A percentile compares a stretch with the other conserved stretches of the same genome.
Conservation (phyloP, 2,113 vertebrate genomes). For the Phyllostomus discolor region DNA sequence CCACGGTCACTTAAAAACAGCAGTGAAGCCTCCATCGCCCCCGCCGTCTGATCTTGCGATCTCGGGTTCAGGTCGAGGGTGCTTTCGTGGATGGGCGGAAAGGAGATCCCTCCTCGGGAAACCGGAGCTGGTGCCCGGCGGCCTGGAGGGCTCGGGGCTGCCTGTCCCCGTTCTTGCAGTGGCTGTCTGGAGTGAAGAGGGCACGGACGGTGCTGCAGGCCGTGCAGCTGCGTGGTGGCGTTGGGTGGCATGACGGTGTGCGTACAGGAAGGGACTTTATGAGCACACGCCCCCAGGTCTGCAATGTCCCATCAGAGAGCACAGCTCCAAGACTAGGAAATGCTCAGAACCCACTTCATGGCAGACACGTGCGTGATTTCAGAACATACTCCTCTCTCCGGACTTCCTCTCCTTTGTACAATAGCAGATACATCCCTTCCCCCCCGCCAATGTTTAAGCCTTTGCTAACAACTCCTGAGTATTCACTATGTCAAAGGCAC, state of each 20-base stretch:
- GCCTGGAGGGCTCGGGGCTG: neutral
- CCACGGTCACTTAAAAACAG: neutral
- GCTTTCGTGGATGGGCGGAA: neutral
- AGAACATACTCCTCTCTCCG: neutral
- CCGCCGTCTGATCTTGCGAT: neutral
- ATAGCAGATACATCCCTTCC: neutral
- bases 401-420: neutral
- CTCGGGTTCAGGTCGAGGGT: slow-evolving; percentile 38
- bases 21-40: neutral
- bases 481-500: neutral
- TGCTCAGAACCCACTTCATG: neutral
- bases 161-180: accelerated
- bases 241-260: accelerated
- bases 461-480: neutral
- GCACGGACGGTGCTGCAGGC: neutral
- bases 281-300: accelerated
- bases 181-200: neutral
- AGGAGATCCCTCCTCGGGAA: slow-evolving; percentile 16
- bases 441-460: neutral
- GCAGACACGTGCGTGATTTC: neutral
- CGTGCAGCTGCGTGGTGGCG: no score
- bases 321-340: neutral
- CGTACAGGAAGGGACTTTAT: no score
- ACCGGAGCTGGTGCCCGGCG: neutral
- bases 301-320: neutral